Percentiles rank a stretch among this genome's conserved stretches.
These are phyloP conservation scores for Bombus sylvicola DNA, from an alignment of 1,140 invertebrate species.

Conservation along the genomic window DNA sequence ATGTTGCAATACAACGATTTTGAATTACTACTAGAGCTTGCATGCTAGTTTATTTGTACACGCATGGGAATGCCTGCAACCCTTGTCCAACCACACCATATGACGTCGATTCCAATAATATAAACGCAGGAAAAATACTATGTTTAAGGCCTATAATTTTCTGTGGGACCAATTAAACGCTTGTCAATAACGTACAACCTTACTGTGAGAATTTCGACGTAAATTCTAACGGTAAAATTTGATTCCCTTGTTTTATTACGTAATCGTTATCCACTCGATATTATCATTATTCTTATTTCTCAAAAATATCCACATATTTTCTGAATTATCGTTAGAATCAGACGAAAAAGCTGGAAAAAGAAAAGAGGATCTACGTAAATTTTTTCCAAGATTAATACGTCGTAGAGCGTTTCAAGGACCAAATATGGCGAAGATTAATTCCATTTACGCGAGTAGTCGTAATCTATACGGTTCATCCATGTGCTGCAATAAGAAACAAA, in stretches of 20 bases:
- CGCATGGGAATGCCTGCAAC: conserved; percentile 17
- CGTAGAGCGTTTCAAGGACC: neutral
- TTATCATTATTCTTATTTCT: neutral
- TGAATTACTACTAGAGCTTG: neutral
- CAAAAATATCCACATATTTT: neutral
- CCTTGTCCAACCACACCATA: conserved; percentile 58
- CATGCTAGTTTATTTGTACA: conserved; percentile 15
- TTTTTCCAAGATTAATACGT: neutral
- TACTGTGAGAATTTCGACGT: conserved; percentile 66
- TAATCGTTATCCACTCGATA: neutral
- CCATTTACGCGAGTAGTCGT: neutral
- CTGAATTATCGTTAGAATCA: no score
- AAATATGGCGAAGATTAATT: conserved; percentile 1
- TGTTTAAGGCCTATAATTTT: conserved; percentile 71
- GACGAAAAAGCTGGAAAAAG: no score
- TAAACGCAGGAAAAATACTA: conserved; percentile 66
- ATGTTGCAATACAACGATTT: no score
- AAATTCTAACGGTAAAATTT: neutral
- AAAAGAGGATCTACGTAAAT: neutral
- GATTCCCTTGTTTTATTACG: neutral
- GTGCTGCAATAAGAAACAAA: neutral
- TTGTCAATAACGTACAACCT: conserved; percentile 42
- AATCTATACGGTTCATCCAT: conserved; percentile 8
- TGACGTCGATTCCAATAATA: conserved; percentile 61
- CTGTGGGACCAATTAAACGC: conserved; percentile 62